A percentile compares a stretch with the other conserved stretches of the same genome.
These are phyloP conservation scores for Thaleichthys pacificus DNA, from an alignment of 2,797 vertebrate genomes.

Conservation along the genomic window DNA sequence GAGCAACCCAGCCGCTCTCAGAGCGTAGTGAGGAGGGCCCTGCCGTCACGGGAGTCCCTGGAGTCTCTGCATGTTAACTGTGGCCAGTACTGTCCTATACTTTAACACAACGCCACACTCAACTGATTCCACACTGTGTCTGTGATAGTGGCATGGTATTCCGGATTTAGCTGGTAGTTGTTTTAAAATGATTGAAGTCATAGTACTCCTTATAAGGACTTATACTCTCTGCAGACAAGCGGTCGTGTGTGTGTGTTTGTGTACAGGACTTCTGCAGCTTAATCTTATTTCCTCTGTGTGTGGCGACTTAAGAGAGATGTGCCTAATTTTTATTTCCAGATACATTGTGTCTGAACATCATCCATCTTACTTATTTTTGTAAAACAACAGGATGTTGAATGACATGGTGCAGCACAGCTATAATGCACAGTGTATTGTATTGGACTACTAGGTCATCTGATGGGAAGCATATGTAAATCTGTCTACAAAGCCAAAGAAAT, in stretches of 20 bases:
- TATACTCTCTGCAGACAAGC: too few relatives aligned
- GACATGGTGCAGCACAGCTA: background rate
- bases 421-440: too few relatives aligned
- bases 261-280: background rate
- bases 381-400: background rate
- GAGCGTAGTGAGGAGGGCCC: conserved; percentile 37
- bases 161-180: too few relatives aligned
- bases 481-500: background rate
- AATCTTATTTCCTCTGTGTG: background rate
- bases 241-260: background rate
- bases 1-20: conserved; percentile 62
- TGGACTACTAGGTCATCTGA: background rate
- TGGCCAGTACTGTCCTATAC: conserved; percentile 90
- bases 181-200: too few relatives aligned
- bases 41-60: conserved; percentile 81
- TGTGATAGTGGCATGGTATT: background rate
- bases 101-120: conserved; percentile 55
- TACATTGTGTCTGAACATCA: background rate
- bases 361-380: background rate
- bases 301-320: background rate
- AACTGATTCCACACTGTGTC: background rate
- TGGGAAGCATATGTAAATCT: background rate
- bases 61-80: conserved; percentile 84
- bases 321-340: background rate
- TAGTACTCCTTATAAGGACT: too few relatives aligned